Base-by-base conservation (phyloP, 1,140 invertebrate genomes). In the Danaus melanippus region DNA sequence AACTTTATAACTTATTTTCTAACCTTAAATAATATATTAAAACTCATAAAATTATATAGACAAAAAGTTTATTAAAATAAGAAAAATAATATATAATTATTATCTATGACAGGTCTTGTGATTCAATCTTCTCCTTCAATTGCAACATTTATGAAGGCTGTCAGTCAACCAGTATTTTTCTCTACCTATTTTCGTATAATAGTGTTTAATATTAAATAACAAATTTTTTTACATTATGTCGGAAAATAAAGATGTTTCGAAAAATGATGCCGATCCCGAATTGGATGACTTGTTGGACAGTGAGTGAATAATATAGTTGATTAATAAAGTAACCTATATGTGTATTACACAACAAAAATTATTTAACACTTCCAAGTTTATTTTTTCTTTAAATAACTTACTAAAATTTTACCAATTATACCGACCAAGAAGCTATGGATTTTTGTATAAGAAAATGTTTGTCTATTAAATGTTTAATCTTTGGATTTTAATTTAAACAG, bases 261-360 rank as follows among this genome's bases (percentile, higher is more conserved):
- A 77, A 66, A 76, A 76, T 17, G 79, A 77, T 9, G 65, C 65
- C 0, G 84, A 87, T 50, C 77, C 79, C 0, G 84, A 87, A 67
- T 61, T 87, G 47, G 82, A 85, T 50, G 84, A 87, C 61, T 74
- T 87, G 62, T 66, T 87, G 58, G 74, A 85, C 62, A 85, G 84
- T 87, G 66, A 75, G 81, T 66, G 65, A 52, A 55, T 41, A 12
- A 44, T 48, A 32, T 32, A 32, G 21, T 32, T 32, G 21, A 32
- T 45, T 53, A 61, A 32, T 57, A 53, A 50, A 64, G 57, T 62
- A 66, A 67, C 66, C 64, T 67, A 48, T 53, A 58, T 58, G 54
- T n/a, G 57, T 58, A 56, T 78, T 77, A 74, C 73, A 76, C 73
- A 77, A 76, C 65, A 45, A 46, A 62, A 68, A 60, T 62, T 43